A percentile compares a stretch with the other conserved stretches of the same genome.
These are phyloP conservation scores for Camponotus floridanus DNA, from an alignment of 1,140 invertebrate species.

Conservation along the genomic window DNA sequence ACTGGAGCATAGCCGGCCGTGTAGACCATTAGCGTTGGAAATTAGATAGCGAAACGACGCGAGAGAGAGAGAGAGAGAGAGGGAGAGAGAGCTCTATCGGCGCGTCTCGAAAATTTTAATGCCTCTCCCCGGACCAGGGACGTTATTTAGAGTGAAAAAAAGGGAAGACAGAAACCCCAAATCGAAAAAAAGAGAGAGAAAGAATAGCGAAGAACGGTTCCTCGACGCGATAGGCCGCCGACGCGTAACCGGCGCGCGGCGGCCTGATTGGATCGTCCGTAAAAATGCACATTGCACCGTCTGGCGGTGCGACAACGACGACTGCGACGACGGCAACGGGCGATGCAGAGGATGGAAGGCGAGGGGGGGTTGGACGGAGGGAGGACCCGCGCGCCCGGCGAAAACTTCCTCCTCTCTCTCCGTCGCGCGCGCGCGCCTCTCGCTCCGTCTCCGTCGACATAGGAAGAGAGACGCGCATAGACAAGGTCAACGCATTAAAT, in stretches of 20 bases:
- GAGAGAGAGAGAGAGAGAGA: background rate
- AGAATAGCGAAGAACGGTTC: conserved; percentile 44
- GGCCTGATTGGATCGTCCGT: conserved; percentile 62
- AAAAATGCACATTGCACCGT: conserved; percentile 76
- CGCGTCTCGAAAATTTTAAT: conserved; percentile 32
- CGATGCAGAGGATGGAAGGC: conserved; percentile 1
- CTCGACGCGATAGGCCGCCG: conserved; percentile 40
- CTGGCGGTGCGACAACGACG: conserved; percentile 61
- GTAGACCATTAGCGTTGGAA: conserved; percentile 42
- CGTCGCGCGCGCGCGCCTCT: conserved; percentile 50
- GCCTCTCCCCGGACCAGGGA: background rate
- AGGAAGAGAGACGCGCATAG: conserved; percentile 83
- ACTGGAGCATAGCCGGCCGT: conserved; percentile 41
- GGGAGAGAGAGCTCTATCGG: background rate
- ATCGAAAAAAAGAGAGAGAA: background rate
- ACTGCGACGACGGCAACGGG: conserved; percentile 33
- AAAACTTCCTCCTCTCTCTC: conserved; percentile 75
- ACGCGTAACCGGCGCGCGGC: conserved; percentile 49
- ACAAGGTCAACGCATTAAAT: conserved; percentile 84
- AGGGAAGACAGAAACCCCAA: background rate
- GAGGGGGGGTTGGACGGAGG: background rate
- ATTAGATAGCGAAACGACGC: conserved; percentile 33
- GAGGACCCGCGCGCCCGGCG: conserved; percentile 45
- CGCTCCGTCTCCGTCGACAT: conserved; percentile 69
- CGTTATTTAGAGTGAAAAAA: conserved; percentile 3